Conservation (phyloP, 1,140 invertebrate species). For the Drosophila littoralis region DNA sequence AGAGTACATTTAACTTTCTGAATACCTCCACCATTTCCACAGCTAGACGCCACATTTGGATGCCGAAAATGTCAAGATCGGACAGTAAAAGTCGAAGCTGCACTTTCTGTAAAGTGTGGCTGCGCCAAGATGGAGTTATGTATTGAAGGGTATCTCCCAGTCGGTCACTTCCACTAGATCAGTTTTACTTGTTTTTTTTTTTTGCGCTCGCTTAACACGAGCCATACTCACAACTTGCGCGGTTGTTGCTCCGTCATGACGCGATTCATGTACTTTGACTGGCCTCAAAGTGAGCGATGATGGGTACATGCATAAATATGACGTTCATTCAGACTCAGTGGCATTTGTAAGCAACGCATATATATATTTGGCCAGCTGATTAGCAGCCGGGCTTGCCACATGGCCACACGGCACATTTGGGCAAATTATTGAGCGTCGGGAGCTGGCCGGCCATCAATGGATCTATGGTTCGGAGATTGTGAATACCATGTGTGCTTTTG, state of each 20-base stretch:
- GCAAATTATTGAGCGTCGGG: slow-evolving; percentile 32
- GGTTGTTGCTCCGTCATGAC: slow-evolving; percentile 46
- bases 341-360: slow-evolving; percentile 43
- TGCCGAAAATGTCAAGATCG: too few relatives aligned
- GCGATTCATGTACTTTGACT: slow-evolving; percentile 35
- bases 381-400: slow-evolving; percentile 47
- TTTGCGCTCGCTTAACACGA: neutral
- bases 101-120: too few relatives aligned
- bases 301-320: slow-evolving; percentile 30
- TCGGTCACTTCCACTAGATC: too few relatives aligned
- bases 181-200: neutral
- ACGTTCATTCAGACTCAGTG: slow-evolving; percentile 19
- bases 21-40: too few relatives aligned
- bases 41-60: too few relatives aligned
- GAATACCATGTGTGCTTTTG: neutral
- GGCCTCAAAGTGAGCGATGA: slow-evolving; percentile 12
- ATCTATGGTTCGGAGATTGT: slow-evolving; percentile 3
- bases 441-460: slow-evolving; percentile 43
- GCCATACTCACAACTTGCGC: slow-evolving; percentile 17
- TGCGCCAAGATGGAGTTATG: too few relatives aligned
- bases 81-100: too few relatives aligned
- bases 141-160: too few relatives aligned
- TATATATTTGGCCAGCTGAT: slow-evolving; percentile 71
- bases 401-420: slow-evolving; percentile 31
- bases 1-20: too few relatives aligned